Evolutionary conservation across 2,888 invertebrate species (phyloP).

Genomic region (Drosophila setosimentum): DNA sequence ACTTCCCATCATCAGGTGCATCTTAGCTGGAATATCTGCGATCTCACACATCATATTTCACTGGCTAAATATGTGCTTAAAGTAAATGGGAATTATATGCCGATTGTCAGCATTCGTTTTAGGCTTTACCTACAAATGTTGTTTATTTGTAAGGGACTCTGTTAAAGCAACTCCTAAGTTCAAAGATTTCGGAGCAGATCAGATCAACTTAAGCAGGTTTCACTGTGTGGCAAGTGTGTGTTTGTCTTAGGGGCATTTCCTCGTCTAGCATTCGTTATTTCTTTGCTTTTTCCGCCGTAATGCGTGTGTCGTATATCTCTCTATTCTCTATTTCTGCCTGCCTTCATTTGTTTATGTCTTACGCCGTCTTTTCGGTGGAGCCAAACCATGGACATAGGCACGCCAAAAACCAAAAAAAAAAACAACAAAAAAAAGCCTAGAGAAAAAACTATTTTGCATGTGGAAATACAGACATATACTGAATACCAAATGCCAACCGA

Average conservation of each 20-base stretch:
- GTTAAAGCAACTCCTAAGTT: neutral
- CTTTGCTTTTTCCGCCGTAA: slow-evolving; percentile 30
- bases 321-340: slow-evolving; percentile 46
- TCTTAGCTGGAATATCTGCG: neutral
- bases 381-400: slow-evolving; percentile 5
- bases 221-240: slow-evolving; percentile 54
- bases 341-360: slow-evolving; percentile 75
- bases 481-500: slow-evolving; percentile 12
- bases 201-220: slow-evolving; percentile 6
- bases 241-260: slow-evolving; percentile 63
- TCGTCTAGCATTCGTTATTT: slow-evolving; percentile 31
- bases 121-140: neutral
- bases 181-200: no score
- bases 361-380: slow-evolving; percentile 19
- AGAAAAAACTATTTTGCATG: slow-evolving; percentile 54
- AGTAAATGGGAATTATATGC: neutral
- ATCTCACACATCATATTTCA: no score
- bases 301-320: slow-evolving; percentile 58
- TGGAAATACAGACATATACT: slow-evolving; percentile 15
- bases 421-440: neutral
- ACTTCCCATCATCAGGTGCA: neutral
- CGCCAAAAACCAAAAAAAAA: slow-evolving; percentile 27
- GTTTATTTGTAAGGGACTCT: neutral
- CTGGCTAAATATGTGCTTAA: neutral
- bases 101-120: neutral